Evolutionary conservation across 2,888 invertebrate genomes (phyloP), one percentile per base, ranked within the genome.

Genomic region (Hemaris fuciformis): DNA sequence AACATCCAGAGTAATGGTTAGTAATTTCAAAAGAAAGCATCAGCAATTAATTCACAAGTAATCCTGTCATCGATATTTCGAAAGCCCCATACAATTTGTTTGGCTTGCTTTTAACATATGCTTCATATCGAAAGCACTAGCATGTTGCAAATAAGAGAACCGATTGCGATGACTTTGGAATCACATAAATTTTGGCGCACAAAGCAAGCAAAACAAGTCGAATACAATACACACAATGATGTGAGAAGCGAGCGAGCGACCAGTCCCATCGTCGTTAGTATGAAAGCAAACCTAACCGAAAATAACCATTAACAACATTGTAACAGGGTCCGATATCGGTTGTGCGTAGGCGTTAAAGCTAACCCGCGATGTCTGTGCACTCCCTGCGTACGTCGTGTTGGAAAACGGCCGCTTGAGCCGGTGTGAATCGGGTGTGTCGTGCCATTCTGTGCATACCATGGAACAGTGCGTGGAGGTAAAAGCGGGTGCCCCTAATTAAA

Each of bases 361-460:
- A 71, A 68, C 74, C 76, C 84, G 79, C 82, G 83, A 75, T 78
- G 80, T 80, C 71, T 70, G 85, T 87, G 87, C 84, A 73, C 66
- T 70, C 74, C 76, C 67, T 70, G 66, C 71, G 76, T 74, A 68
- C 70, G 76, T 75, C 75, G 70, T 72, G 72, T 74, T 45, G 74
- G 71, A 68, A 64, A 61, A 73, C 68, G 78, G 81, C 81, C 84
- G 83, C 87, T 83, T 74, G 69, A 77, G 89, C 90, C 90, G 83
- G 91, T 92, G 91, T 92, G 91, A 92, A 92, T 92, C 91, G 91
- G 91, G 81, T 87, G 80, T 86, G 65, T 76, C 85, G 88, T 89
- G 89, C 89, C 80, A 75, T 72, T 68, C 69, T 75, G 85, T 84
- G 85, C 83, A 65, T 75, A 76, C 69, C 69, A 82, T 84, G 85